phyloP scores from a whole-genome alignment of 2,113 vertebrate genomes.

The Periophthalmus modestus region DNA sequence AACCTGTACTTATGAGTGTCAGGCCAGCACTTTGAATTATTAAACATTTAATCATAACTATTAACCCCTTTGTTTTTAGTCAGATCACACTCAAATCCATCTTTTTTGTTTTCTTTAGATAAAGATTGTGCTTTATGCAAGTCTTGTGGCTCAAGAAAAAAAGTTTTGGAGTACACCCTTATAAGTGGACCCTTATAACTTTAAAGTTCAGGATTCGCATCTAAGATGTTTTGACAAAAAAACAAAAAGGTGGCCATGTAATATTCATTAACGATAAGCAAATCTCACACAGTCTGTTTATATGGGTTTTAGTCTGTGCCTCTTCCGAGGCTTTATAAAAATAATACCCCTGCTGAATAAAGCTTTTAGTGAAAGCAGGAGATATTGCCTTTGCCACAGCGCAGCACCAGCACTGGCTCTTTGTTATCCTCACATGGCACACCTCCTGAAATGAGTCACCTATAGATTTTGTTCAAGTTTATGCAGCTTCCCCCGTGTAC shows the following conservation, averaged over 20 bases:
- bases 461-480: constrained; percentile 6
- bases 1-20: neutral
- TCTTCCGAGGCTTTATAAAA: neutral
- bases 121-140: neutral
- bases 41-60: neutral
- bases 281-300: neutral
- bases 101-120: neutral
- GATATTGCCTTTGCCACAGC: neutral
- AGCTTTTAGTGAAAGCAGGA: neutral
- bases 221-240: neutral
- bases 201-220: neutral
- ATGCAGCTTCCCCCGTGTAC: neutral
- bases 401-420: neutral
- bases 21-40: neutral
- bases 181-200: no score
- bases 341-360: neutral
- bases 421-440: constrained; percentile 2
- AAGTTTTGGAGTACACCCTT: neutral
- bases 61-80: no score
- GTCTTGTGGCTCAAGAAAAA: neutral
- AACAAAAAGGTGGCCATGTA: neutral
- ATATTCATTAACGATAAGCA: neutral
- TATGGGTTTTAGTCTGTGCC: neutral
- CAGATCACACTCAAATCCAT: no score
- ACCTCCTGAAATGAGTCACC: constrained; percentile 3